phyloP scores from a whole-genome alignment of 2,113 vertebrate species.

The Mustela lutreola region DNA sequence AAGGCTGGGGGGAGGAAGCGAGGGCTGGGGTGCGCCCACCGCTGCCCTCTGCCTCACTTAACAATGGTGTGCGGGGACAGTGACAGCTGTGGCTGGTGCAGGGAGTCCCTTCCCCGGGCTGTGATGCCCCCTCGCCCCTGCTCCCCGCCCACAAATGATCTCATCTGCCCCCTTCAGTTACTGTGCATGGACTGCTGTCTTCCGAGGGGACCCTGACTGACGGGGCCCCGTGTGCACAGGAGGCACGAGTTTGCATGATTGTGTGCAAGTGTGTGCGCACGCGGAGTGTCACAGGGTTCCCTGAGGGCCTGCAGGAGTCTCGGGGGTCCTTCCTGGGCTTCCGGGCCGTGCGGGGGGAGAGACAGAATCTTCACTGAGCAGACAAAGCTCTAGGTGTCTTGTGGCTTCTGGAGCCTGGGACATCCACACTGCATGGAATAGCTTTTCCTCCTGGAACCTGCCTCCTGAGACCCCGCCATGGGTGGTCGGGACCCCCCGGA shows the following conservation, averaged over 20 bases:
- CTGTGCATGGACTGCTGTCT: background rate
- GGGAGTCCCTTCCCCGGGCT: background rate
- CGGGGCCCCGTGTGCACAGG: fast-evolving
- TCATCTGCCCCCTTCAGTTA: too few relatives aligned
- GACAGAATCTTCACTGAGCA: background rate
- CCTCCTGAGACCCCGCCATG: background rate
- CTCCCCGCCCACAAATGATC: too few relatives aligned
- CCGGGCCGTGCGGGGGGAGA: fast-evolving
- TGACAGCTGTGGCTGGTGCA: background rate
- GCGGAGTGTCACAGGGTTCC: fast-evolving
- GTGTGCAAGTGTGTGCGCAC: background rate
- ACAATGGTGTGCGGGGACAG: background rate
- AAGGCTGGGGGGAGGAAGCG: background rate
- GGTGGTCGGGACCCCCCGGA: background rate
- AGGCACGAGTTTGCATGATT: background rate
- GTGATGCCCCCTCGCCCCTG: background rate
- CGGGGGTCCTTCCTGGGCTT: background rate
- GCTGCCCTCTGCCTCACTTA: background rate
- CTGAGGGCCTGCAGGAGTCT: background rate
- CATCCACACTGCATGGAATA: fast-evolving
- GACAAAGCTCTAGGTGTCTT: background rate
- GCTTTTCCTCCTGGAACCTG: background rate
- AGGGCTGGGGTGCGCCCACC: background rate
- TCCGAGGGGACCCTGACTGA: background rate
- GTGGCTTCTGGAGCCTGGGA: too few relatives aligned